Evolutionary conservation across 23 tunicate genomes (phyloP), one percentile per base, ranked within the genome.

Genomic region (Styela clava): DNA sequence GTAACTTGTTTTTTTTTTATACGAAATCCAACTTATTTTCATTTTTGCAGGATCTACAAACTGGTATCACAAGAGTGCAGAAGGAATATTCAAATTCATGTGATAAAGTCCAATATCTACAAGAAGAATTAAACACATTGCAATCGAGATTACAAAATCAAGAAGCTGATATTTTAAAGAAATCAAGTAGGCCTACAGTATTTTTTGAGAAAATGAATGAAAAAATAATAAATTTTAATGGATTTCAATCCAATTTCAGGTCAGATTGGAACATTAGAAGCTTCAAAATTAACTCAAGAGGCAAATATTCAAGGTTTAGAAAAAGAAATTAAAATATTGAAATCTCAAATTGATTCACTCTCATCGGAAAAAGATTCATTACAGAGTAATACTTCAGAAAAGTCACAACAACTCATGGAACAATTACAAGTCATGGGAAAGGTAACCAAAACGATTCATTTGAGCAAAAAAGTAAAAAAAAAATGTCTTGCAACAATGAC

Each of bases 231-330:
- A n/a, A n/a, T n/a, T n/a, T n/a, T n/a, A n/a, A n/a, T n/a, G n/a
- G n/a, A n/a, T n/a, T n/a, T n/a, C n/a, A n/a, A n/a, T n/a, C n/a
- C n/a, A n/a, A n/a, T n/a, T n/a, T n/a, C n/a, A 93, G 98, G 88
- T 90, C 77, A 87, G 1, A 93, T 93, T 69, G 98, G 98, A 20
- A 83, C 93, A 64, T 65, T 93, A 83, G 98, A 93, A 81, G 98
- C 98, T 0, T 82, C 83, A 22, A 93, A 93, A 78, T 31, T 85
- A n/a, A 87, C 91, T 35, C 92, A 93, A 35, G 88, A 93, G 19
- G 98, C 86, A 37, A 84, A 82, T 62, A 93, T 93, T 31, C 93
- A 62, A 34, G 98, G 81, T 29, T 81, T 93, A 35, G 92, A 93
- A 65, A 78, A 82, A 21, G 94, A 93, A 67, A 69, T 93, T 79